Evolutionary conservation across 2,797 vertebrate species (phyloP), one percentile per base, ranked within the genome.

Genomic region (Acanthis flammea): DNA sequence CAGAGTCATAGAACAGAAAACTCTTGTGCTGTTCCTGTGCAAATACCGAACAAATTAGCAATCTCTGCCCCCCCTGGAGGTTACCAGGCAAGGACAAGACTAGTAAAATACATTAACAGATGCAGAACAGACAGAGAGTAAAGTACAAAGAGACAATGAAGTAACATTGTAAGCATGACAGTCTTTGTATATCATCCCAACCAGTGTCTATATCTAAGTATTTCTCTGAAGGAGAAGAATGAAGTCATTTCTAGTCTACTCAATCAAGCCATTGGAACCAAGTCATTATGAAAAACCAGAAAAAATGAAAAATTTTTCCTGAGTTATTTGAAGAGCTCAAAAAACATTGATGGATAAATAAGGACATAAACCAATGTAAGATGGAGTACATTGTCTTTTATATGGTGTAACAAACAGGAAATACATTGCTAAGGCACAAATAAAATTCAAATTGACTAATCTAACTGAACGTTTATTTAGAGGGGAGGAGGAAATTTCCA

Each of bases 71-170:
- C 50, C 42, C 41, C 87, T 4, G 1, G 83, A 91, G 94, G 94
- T 83, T 91, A 94, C 78, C 48, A 82, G 72, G 81, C 81, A 96
- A 94, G 87, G 91, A 80, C 71, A 84, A 75, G 83, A 84, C 86
- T 91, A 89, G 61, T 60, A 74, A 94, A 95, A 94, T n/a, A 91
- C 48, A 86, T 61, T 63, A 86, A 94, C 41, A 94, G 48, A 80
- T 63, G 45, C 57, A 92, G 72, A 92, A 94, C 6, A 92, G 83
- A 82, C 28, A 76, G 81, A 60, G 23, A 44, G 39, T 74, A 88
- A 96, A 92, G 78, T 77, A 90, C 57, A 77, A 71, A 50, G 68
- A 94, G 68, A 94, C 84, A 79, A 88, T 58, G 65, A 94, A 90
- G 75, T 61, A 92, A 91, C 81, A 61, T 5, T 57, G 78, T 83